These are phyloP conservation scores for Hypothenemus hampei DNA, from an alignment of 1,140 invertebrate species.

Conservation along the genomic window DNA sequence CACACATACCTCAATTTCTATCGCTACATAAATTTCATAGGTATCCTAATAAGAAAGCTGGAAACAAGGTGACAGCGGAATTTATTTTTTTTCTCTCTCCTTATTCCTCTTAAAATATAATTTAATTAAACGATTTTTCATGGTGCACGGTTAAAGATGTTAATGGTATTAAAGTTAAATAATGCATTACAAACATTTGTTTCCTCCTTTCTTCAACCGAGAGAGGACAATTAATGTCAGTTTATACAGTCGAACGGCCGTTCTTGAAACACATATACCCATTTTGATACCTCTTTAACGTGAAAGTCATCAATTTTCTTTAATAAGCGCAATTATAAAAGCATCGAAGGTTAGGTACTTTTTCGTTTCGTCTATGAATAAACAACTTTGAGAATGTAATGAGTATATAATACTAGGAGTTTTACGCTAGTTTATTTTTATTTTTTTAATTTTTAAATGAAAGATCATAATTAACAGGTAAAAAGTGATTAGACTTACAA, in stretches of 20 bases:
- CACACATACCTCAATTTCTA: no score
- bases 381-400: no score
- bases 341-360: no score
- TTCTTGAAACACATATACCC: neutral
- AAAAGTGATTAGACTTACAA: no score
- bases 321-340: no score
- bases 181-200: neutral
- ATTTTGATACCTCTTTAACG: no score
- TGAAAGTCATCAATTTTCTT: no score
- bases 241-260: neutral
- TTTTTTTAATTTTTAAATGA: no score
- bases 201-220: neutral
- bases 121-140: slow-evolving; percentile 1
- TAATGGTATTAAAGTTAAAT: neutral
- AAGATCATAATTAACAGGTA: no score
- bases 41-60: neutral
- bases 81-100: neutral
- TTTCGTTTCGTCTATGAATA: no score
- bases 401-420: no score
- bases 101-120: neutral
- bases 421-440: no score
- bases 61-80: neutral
- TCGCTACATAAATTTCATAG: neutral
- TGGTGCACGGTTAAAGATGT: slow-evolving; percentile 3
- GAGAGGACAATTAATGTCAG: neutral